A percentile compares a stretch with the other conserved stretches of the same genome.
Evolutionary conservation across 2,888 invertebrate genomes (phyloP).

Genomic region (Netelia melanura): DNA sequence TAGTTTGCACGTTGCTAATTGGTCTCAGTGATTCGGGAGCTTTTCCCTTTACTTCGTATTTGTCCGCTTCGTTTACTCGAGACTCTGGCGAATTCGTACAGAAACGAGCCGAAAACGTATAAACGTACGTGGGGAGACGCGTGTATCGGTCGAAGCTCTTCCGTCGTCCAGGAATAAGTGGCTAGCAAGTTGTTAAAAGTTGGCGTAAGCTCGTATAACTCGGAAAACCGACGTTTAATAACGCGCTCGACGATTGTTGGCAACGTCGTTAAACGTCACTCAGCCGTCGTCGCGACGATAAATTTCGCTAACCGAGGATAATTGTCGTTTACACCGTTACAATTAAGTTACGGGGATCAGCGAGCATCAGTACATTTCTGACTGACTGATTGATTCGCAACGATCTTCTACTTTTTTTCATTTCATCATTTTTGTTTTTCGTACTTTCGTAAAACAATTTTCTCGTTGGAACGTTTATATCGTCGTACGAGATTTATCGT

Average conservation of each 20-base stretch:
- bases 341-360: slow-evolving; percentile 64
- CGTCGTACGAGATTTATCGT: no score
- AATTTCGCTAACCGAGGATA: slow-evolving; percentile 63
- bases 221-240: slow-evolving; percentile 56
- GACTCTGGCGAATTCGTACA: slow-evolving; percentile 38
- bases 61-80: background rate
- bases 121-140: background rate
- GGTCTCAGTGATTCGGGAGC: slow-evolving; percentile 38
- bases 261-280: slow-evolving; percentile 65
- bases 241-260: slow-evolving; percentile 54
- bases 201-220: slow-evolving; percentile 51
- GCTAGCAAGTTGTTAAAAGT: slow-evolving; percentile 56
- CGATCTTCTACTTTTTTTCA: slow-evolving; percentile 18
- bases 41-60: background rate
- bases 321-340: slow-evolving; percentile 62
- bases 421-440: slow-evolving; percentile 8
- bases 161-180: slow-evolving; percentile 62
- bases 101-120: slow-evolving; percentile 13
- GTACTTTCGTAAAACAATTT: background rate
- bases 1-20: slow-evolving; percentile 55
- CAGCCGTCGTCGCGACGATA: slow-evolving; percentile 69
- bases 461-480: slow-evolving; percentile 6
- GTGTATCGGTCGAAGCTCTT: slow-evolving; percentile 36
- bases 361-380: slow-evolving; percentile 8
- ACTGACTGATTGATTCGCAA: background rate